Conservation (phyloP, 2,888 invertebrate species). For the Diarsia brunnea region DNA sequence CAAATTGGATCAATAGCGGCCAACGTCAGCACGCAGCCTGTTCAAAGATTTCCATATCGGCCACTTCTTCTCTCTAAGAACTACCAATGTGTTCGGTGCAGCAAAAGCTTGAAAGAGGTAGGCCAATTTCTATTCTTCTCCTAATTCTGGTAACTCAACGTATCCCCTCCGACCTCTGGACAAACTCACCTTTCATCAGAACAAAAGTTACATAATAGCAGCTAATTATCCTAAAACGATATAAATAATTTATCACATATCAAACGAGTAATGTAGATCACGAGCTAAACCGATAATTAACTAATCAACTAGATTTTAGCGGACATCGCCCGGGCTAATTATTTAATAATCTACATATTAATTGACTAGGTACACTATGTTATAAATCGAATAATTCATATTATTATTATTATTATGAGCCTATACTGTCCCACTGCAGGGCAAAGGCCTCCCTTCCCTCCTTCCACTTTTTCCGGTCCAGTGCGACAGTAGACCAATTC, state of each 20-base stretch:
- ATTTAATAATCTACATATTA: slow-evolving; percentile 28
- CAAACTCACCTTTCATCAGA: neutral
- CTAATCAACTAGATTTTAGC: slow-evolving; percentile 9
- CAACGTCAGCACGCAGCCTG: too few species aligned
- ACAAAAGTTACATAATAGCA: neutral
- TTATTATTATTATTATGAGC: too few species aligned
- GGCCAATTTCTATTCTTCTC: neutral
- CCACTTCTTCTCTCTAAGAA: too few species aligned
- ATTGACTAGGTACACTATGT: slow-evolving; percentile 13
- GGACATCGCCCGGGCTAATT: neutral
- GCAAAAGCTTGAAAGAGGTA: neutral
- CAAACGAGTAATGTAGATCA: neutral
- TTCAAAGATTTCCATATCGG: too few species aligned
- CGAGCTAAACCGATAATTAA: slow-evolving; percentile 2
- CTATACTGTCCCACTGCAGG: too few species aligned
- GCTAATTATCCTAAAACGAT: neutral
- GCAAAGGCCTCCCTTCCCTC: too few species aligned
- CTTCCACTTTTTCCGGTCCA: too few species aligned
- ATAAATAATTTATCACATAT: slow-evolving; percentile 1
- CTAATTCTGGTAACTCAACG: neutral
- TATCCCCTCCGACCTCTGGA: too few species aligned
- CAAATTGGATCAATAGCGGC: too few species aligned
- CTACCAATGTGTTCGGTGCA: neutral
- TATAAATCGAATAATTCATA: neutral
- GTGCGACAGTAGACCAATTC: too few species aligned